A percentile compares a stretch with the other conserved stretches of the same genome.
Evolutionary conservation across 2,113 vertebrate species (phyloP).

Genomic region (Rhinichthys klamathensis): DNA sequence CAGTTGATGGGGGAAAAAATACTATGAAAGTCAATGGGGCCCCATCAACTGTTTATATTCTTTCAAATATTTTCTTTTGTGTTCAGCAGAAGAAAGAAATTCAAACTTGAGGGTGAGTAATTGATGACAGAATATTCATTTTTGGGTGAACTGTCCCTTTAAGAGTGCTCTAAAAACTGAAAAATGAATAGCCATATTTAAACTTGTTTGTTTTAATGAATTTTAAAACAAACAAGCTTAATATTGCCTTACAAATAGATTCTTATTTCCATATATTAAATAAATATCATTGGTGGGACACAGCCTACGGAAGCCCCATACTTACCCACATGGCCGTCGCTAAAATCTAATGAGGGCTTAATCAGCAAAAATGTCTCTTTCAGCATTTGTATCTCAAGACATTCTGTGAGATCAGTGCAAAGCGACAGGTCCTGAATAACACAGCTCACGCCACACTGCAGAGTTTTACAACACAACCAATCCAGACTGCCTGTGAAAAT

Average conservation of each 20-base stretch:
- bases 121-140: no score
- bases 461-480: slow-evolving; percentile 80
- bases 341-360: slow-evolving; percentile 71
- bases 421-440: slow-evolving; percentile 79
- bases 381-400: slow-evolving; percentile 74
- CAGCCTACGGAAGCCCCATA: background rate
- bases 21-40: no score
- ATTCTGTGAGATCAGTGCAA: slow-evolving; percentile 68
- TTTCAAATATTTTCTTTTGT: no score
- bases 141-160: no score
- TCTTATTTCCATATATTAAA: background rate
- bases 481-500: slow-evolving; percentile 75
- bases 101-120: no score
- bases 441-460: slow-evolving; percentile 70
- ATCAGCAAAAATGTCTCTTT: slow-evolving; percentile 76
- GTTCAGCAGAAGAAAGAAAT: no score
- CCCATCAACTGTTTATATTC: no score
- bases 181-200: no score
- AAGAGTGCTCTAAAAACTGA: no score
- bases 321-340: slow-evolving; percentile 72
- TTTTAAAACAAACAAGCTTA: no score
- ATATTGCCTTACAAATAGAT: background rate
- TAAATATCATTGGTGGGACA: background rate
- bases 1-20: no score
- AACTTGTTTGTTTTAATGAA: no score